These are phyloP conservation scores for Alloscopus bannaensis DNA, from an alignment of 2,888 invertebrate species.

Conservation along the genomic window DNA sequence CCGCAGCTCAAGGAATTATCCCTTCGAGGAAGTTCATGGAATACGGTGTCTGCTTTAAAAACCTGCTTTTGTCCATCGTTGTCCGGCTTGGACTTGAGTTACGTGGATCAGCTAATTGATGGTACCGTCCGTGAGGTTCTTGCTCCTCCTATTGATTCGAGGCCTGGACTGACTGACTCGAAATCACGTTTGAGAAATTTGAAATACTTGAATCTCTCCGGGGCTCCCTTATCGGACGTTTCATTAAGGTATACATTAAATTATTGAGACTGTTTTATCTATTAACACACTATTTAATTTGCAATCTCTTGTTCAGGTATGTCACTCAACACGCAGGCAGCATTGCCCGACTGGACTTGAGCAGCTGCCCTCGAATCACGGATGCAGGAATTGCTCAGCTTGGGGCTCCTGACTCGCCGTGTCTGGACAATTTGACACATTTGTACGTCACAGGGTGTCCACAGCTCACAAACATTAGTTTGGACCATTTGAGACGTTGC, in stretches of 20 bases:
- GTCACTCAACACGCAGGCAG: slow-evolving; percentile 86
- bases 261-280: not conserved
- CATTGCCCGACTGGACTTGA: slow-evolving; percentile 87
- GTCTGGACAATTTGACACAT: slow-evolving; percentile 81
- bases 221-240: slow-evolving; percentile 94
- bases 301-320: slow-evolving; percentile 76
- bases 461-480: slow-evolving; percentile 86
- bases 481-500: slow-evolving; percentile 81
- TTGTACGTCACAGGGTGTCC: slow-evolving; percentile 89
- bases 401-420: slow-evolving; percentile 83
- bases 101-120: slow-evolving; percentile 90
- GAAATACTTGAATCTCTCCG: slow-evolving; percentile 85
- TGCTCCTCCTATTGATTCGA: slow-evolving; percentile 89
- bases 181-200: slow-evolving; percentile 87
- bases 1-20: slow-evolving; percentile 89
- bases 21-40: slow-evolving; percentile 84
- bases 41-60: slow-evolving; percentile 86
- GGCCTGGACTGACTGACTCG: slow-evolving; percentile 85
- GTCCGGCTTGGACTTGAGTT: slow-evolving; percentile 87
- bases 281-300: slow-evolving; percentile 7
- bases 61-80: slow-evolving; percentile 88
- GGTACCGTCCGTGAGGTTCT: slow-evolving; percentile 88
- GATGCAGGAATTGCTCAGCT: slow-evolving; percentile 94
- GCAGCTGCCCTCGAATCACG: slow-evolving; percentile 89
- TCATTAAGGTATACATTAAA: slow-evolving; percentile 78